Base-by-base conservation (phyloP, 1,140 invertebrate genomes). In the Archivesica marissinica region DNA sequence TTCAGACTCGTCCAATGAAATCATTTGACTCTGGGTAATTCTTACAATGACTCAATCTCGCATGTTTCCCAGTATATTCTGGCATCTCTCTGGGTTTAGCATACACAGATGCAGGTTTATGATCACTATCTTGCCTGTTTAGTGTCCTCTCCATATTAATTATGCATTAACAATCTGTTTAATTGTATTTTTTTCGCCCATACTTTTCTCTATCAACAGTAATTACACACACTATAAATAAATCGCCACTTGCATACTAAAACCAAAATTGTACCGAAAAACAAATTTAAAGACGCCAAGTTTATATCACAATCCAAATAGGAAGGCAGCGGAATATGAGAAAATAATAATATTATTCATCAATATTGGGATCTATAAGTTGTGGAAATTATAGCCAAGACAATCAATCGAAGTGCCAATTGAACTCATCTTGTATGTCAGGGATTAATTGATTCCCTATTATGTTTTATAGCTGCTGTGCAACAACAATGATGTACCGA, bases 101-200 rank as follows among this genome's bases (percentile, higher is more conserved):
- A n/a, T n/a, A n/a, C n/a, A n/a, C n/a, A n/a, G n/a, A n/a, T n/a
- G n/a, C n/a, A n/a, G n/a, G n/a, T n/a, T n/a, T n/a, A n/a, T n/a
- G n/a, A n/a, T n/a, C n/a, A n/a, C n/a, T n/a, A n/a, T n/a, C n/a
- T n/a, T n/a, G n/a, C n/a, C n/a, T n/a, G n/a, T n/a, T 23, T 59
- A 28, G 25, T 59, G 54, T 59, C n/a, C 33, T 28, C 25, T 15
- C 33, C 23, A 6, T 28, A 59, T 59, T 59, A 59, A 59, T 59
- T 28, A 59, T 59, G 54, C 25, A 59, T 59, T 59, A 59, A 59
- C 54, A 59, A 59, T 59, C 54, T 59, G 54, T 59, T 28, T 23
- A 28, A n/a, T n/a, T n/a, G n/a, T n/a, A n/a, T n/a, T n/a, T n/a
- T 59, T 59, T 59, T 59, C 33, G n/a, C 54, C 54, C 25, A 59